phyloP scores from a whole-genome alignment of 2,113 vertebrate species.

The Carlito syrichta region DNA sequence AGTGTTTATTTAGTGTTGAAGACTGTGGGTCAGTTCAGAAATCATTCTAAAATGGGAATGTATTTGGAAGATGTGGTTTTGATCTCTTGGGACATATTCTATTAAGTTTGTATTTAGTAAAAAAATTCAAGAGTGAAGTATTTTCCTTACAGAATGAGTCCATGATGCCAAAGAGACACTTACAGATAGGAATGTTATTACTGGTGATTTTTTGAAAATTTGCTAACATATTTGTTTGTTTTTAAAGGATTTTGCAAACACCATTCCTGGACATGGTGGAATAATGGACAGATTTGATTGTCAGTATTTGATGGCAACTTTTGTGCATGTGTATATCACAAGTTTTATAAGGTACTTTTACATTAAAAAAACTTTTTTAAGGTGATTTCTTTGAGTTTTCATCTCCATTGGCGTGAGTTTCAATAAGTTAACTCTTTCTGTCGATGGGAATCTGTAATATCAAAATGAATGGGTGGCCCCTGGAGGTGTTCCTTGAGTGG shows the following conservation, averaged over 20 bases:
- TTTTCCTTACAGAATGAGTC: not conserved
- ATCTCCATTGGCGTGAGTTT: not conserved
- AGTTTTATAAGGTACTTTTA: constrained; percentile 94
- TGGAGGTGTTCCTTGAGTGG: not conserved
- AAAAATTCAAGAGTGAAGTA: not conserved
- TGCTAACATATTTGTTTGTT: not conserved
- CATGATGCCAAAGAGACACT: not conserved
- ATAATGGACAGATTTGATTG: constrained; percentile 99
- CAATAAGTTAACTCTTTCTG: not conserved
- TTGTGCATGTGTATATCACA: constrained; percentile 97
- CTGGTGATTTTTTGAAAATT: not conserved
- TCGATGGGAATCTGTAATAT: not conserved
- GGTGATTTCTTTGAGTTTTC: not conserved
- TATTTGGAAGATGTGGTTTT: not conserved
- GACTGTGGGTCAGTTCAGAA: not conserved
- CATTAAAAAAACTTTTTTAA: not conserved
- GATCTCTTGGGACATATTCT: not conserved
- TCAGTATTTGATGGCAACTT: constrained; percentile 98
- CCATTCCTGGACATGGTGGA: constrained; percentile 97
- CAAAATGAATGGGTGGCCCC: not conserved
- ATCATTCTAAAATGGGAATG: not conserved
- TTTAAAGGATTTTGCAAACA: constrained; percentile 95
- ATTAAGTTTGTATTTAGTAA: not conserved
- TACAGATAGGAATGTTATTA: not conserved
- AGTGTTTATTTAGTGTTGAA: not conserved